A percentile compares a stretch with the other conserved stretches of the same genome.
Conservation (phyloP, 2,888 invertebrate species). For the Eupithecia subfuscata region DNA sequence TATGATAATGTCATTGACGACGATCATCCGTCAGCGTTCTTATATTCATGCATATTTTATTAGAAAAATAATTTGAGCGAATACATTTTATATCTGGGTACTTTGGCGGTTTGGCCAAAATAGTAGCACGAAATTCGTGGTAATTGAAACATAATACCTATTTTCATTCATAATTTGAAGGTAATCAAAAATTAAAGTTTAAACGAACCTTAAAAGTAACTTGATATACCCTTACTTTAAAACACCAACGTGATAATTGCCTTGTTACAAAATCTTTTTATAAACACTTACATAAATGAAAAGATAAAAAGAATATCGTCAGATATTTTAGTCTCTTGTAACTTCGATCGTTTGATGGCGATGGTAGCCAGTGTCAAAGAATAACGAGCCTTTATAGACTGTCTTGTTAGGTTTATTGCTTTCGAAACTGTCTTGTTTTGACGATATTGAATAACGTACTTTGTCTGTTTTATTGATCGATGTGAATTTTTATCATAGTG, state of each 20-base stretch:
- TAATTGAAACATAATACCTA: neutral
- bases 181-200: neutral
- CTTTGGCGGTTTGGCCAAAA: neutral
- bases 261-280: conserved; percentile 6
- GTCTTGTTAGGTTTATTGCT: conserved; percentile 52
- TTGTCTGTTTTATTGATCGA: conserved; percentile 25
- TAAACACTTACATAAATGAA: conserved; percentile 9
- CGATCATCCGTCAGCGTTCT: conserved; percentile 41
- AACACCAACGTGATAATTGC: conserved; percentile 9
- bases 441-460: conserved; percentile 34
- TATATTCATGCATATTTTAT: conserved; percentile 28
- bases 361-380: conserved; percentile 46
- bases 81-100: conserved; percentile 20
- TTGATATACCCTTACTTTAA: neutral
- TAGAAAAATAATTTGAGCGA: conserved; percentile 20
- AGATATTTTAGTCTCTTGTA: conserved; percentile 16
- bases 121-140: no score
- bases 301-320: conserved; percentile 10
- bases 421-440: conserved; percentile 29
- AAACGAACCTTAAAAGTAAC: neutral
- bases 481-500: neutral
- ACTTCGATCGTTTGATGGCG: conserved; percentile 21
- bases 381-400: conserved; percentile 49
- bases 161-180: neutral
- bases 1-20: conserved; percentile 52